Base-by-base conservation (phyloP, 2,113 vertebrate species). In the Alouatta palliata region DNA sequence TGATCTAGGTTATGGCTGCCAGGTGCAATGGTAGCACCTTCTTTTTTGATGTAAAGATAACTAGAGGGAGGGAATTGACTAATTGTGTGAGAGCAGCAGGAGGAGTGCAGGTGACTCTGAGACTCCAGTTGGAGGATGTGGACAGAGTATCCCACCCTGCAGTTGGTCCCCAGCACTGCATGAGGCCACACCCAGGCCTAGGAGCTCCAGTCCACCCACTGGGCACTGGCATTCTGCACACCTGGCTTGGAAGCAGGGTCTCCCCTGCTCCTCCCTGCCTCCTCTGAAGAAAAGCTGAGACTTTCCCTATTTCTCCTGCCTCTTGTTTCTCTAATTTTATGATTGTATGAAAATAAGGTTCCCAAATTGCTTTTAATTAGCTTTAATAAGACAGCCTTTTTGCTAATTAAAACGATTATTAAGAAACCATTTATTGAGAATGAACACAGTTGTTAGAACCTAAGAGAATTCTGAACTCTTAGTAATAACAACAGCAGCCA, bases 371-470 rank as follows among this genome's bases (percentile, higher is more conserved):
- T 96, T 97, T 97, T 98, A 98, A 98, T 98, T 98, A 97, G 97
- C 97, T 98, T 95, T 98, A 98, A 98, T 98, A 98, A 98, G 97
- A 94, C 97, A 97, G 97, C 88, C 96, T 97, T 97, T 98, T 95
- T 98, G 94, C 98, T 98, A 98, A 98, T 98, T 98, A 97, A 98
- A 98, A 98, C 90, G 96, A 98, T 98, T 97, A 98, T 98, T 98
- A 98, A 97, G 88, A 97, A 97, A 83, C 96, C 96, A 95, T 98
- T 98, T 98, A 97, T 95, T 95, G 96, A 89, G 94, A 95, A 95
- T 76, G 97, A 98, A 98, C 95, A 97, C 93, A 96, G 95, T 97
- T 94, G 95, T 95, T 97, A 81, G 87, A 97, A 97, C 95, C 92
- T 96, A n/a, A 9, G 95, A 97, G 97, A 95, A 92, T 97, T 96